phyloP scores from a whole-genome alignment of 2,888 invertebrate genomes.

The Ligdia adustata region DNA sequence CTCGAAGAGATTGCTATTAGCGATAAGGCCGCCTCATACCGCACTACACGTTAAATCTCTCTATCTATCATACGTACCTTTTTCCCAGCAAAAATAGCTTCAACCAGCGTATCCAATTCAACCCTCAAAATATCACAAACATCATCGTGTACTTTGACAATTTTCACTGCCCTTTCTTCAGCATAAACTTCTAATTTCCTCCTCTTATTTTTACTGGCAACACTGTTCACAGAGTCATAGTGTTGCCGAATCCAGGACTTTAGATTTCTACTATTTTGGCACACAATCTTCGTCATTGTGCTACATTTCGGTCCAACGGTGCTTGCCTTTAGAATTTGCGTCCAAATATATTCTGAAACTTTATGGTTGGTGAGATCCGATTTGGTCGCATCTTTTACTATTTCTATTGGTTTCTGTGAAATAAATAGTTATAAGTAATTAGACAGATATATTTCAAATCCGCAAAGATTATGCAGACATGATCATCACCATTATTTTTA shows the following conservation, averaged over 20 bases:
- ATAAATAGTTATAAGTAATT: too few species aligned
- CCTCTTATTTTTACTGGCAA: slow-evolving; percentile 45
- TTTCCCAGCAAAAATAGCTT: slow-evolving; percentile 71
- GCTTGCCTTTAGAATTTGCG: slow-evolving; percentile 65
- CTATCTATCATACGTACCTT: slow-evolving; percentile 66
- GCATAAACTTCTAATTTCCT: slow-evolving; percentile 39
- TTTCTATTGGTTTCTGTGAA: slow-evolving; percentile 62
- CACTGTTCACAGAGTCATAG: slow-evolving; percentile 50
- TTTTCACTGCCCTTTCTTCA: slow-evolving; percentile 30
- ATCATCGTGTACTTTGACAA: slow-evolving; percentile 55
- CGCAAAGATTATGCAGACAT: too few species aligned
- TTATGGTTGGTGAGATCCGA: slow-evolving; percentile 51
- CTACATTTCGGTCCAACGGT: slow-evolving; percentile 68
- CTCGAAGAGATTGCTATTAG: too few species aligned
- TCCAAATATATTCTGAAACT: slow-evolving; percentile 63
- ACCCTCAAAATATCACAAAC: slow-evolving; percentile 63
- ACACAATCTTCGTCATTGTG: slow-evolving; percentile 63
- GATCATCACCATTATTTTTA: too few species aligned
- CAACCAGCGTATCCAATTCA: slow-evolving; percentile 66
- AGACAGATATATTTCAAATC: too few species aligned
- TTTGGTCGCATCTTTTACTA: slow-evolving; percentile 49
- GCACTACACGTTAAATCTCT: too few species aligned
- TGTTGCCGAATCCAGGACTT: slow-evolving; percentile 67
- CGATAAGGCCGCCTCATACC: too few species aligned
- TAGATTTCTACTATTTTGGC: slow-evolving; percentile 57